A percentile compares a stretch with the other conserved stretches of the same genome.
phyloP scores from a whole-genome alignment of 2,888 invertebrate genomes.

The Orchesella flavescens region DNA sequence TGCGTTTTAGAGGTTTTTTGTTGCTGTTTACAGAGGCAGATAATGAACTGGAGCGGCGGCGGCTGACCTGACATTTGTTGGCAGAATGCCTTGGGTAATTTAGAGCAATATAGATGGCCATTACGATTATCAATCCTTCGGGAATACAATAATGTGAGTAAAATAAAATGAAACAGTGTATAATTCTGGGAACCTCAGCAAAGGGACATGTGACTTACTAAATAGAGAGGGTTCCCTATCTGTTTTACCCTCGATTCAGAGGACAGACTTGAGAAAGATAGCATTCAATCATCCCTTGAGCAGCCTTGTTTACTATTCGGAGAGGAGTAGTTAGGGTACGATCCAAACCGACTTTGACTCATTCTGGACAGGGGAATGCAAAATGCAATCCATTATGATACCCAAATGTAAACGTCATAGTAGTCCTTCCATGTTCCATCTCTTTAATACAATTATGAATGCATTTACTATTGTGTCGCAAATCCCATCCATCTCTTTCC shows the following conservation, averaged over 20 bases:
- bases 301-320: background rate
- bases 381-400: background rate
- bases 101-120: constrained; percentile 33
- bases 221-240: background rate
- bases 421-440: no score
- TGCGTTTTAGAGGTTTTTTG: background rate
- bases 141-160: background rate
- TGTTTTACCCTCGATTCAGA: background rate
- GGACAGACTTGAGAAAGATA: background rate
- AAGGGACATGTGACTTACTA: background rate
- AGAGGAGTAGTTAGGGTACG: background rate
- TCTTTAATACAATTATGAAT: no score
- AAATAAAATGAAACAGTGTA: background rate
- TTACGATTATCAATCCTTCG: constrained; percentile 30
- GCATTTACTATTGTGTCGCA: constrained; percentile 11
- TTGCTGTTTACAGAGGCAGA: background rate
- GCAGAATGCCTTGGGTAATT: constrained; percentile 15
- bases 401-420: background rate
- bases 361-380: background rate
- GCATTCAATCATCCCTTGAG: constrained; percentile 17
- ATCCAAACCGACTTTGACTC: background rate
- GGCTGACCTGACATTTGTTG: constrained; percentile 1
- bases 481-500: constrained; percentile 38
- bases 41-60: constrained; percentile 12
- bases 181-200: no score